Evolutionary conservation across 1,140 invertebrate species (phyloP), one percentile per base, ranked within the genome.

Genomic region (Episyrphus balteatus): DNA sequence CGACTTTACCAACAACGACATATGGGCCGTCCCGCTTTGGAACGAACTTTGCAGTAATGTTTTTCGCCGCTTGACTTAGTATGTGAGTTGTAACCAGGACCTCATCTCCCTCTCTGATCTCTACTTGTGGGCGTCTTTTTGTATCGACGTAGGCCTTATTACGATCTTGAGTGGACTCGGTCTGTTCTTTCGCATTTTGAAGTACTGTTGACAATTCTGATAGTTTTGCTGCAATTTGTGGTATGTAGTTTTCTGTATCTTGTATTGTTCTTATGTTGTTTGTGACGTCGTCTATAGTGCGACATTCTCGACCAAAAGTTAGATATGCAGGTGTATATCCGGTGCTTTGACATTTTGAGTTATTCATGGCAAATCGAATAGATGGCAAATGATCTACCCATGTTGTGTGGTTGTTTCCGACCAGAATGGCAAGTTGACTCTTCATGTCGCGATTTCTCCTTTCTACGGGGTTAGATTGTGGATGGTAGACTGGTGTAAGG

Each of bases 311-410:
- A 11, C 66, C 68, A 18, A 63, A 65, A 6, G 53, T 70, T 6
- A 72, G 46, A 40, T 66, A 63, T 9, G 70, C 66, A 0, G 72
- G 69, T 0, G 65, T 66, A 38, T 55, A 67, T 7, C 61, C 62
- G 1, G 70, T 73, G 1, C 58, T 51, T 10, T 55, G 47, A 50
- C 66, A 45, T 2, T 54, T 48, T 0, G 61, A 65, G 1, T 68
- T 67, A 42, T 73, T 72, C 47, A 68, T 59, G 0, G 69, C 69
- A 41, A 69, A 72, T 0, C 58, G 51, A 5, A 72, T 53, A 15
- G 61, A 55, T 1, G 56, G 52, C 2, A 73, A 46, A 21, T 61
- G 47, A 2, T 54, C 45, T 37, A 65, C 57, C 69, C 62, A 74
- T 0, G 47, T 44, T 3, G 37, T 48, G 34, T 73, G 70, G 14